Percentiles rank a stretch among this genome's conserved stretches.
These are phyloP conservation scores for Sorex maritimensis DNA, from an alignment of 2,797 vertebrate species.

Conservation along the genomic window DNA sequence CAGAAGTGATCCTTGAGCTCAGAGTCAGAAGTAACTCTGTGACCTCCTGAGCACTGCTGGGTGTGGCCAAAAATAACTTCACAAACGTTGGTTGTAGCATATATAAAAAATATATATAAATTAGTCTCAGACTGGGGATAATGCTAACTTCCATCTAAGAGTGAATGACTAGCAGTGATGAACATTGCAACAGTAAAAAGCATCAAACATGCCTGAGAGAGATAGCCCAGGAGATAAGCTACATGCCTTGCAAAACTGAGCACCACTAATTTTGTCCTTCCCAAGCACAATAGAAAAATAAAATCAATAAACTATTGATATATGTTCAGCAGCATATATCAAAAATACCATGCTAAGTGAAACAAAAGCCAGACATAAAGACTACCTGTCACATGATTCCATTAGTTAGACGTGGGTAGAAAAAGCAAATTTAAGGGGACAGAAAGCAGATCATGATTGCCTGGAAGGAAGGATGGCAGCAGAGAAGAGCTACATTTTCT, in stretches of 20 bases:
- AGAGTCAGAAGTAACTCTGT: no score
- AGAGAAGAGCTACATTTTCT: neutral
- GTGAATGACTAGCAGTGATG: neutral
- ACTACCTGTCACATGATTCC: no score
- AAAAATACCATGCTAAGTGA: neutral
- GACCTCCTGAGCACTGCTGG: no score
- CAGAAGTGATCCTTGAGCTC: no score
- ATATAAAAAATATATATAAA: neutral
- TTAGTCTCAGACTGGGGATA: conserved; percentile 9
- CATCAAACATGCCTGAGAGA: neutral
- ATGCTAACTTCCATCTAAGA: neutral
- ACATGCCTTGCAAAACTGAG: no score
- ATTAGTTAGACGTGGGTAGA: no score
- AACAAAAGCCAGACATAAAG: neutral
- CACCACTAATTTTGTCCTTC: no score
- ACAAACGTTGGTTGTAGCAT: neutral
- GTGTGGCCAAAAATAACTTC: neutral
- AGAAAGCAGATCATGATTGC: neutral
- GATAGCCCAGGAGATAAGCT: no score
- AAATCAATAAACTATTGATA: neutral
- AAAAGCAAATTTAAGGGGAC: neutral
- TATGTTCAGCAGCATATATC: neutral
- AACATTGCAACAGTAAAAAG: neutral
- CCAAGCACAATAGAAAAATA: no score
- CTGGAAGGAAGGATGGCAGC: neutral